Evolutionary conservation across 2,113 vertebrate species (phyloP), one percentile per base, ranked within the genome.

Genomic region (Daboia siamensis): DNA sequence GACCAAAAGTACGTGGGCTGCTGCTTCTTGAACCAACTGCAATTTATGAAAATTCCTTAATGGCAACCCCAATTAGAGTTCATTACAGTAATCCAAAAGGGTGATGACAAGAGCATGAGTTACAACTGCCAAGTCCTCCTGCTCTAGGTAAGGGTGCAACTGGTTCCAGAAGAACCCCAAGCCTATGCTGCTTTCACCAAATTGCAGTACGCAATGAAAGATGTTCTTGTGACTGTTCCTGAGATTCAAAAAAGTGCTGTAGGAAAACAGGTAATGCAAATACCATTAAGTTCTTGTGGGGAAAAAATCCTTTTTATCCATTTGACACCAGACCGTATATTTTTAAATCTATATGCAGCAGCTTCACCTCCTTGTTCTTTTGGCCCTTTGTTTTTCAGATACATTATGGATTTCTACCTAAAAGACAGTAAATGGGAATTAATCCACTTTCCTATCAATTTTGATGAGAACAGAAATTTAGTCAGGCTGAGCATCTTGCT

Each of bases 391-490:
- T 29, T 29, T 48, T 74, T 55, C 24, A 33, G 4, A 24, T 24
- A 46, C 1, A 0, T 29, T 29, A 8, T 54, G 39, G 17, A 29
- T 20, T 24, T 57, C 64, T 23, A 44, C 9, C 46, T 21, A 84
- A 39, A 84, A 29, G 55, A 23, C 6, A 46, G 17, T 1, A 91
- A 86, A 61, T 20, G 24, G 33, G 5, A 52, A 90, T 46, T n/a
- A 88, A 44, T 51, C 85, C 85, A 11, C 2, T 57, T 74, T 5
- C 15, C 0, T 90, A 44, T 57, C 10, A 90, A 85, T 7, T 26
- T 52, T 0, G 0, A 54, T 21, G 26, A 51, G 90, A 51, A 59
- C 0, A 33, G 3, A 0, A 0, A 80, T 46, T 33, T n/a, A 54
- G 7, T 20, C 26, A 61, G 51, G 2, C 90, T 85, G 3, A 23